Base-by-base conservation (phyloP, 2,888 invertebrate genomes). In the Drosophila austrosaltans region DNA sequence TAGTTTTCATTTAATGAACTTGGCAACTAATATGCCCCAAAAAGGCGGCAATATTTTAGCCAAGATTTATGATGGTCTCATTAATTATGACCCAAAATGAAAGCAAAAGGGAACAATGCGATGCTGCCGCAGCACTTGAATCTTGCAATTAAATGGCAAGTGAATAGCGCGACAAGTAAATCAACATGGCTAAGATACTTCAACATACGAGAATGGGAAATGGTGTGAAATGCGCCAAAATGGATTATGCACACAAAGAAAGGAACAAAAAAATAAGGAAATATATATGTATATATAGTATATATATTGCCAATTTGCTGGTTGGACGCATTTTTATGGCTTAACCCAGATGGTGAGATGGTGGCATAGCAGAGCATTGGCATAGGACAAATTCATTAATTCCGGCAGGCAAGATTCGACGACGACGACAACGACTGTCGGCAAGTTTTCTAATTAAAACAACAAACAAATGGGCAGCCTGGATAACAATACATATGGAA, bases 401-500 rank as follows among this genome's bases (percentile, higher is more conserved):
- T 87, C 88, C 78, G 73, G 58, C 75, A 74, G 69, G 60, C 66
- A 63, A 56, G 57, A 57, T 76, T 20, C 40, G 48, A 48, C 48
- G 48, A 48, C 60, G 60, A 48, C 60, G 59, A 62, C 64, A 61
- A 72, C 71, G 75, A 68, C 75, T 72, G 62, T 73, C 67, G 69
- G 77, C 82, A 88, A 89, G 89, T 85, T 85, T 85, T 85, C 85
- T 85, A 85, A 85, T 89, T 85, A 85, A 85, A 87, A 89, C 87
- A 85, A 85, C 89, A 85, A 85, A 88, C 87, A 87, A 88, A 87
- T 83, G 84, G 81, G 73, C 81, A 78, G 73, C 72, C 72, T 53
- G 67, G 82, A 82, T 83, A 75, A 79, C 87, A 89, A 85, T 84
- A 80, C 89, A 85, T 85, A 87, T 85, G 85, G 85, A 85, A 85